A percentile compares a stretch with the other conserved stretches of the same genome.
These are phyloP conservation scores for Anableps anableps DNA, from an alignment of 2,797 vertebrate genomes.

Conservation along the genomic window DNA sequence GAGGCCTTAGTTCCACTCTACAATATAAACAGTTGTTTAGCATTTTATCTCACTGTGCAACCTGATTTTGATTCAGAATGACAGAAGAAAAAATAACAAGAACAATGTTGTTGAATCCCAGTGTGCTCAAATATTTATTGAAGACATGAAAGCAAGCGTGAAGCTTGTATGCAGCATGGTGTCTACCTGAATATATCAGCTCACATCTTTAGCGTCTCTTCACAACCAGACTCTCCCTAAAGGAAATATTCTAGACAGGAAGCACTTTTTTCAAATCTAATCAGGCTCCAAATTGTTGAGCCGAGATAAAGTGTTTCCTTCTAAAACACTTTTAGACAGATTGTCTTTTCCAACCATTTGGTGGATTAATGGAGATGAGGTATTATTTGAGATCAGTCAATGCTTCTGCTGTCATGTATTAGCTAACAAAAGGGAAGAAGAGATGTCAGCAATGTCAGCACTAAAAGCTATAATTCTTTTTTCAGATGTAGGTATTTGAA, in stretches of 20 bases:
- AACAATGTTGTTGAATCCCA: neutral
- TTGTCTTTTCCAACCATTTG: constrained; percentile 2
- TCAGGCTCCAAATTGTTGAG: constrained; percentile 2
- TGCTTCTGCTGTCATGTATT: constrained; percentile 15
- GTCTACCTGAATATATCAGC: constrained; percentile 9
- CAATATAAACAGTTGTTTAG: neutral
- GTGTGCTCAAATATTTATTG: constrained; percentile 23
- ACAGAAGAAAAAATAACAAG: constrained; percentile 13
- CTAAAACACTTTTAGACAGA: neutral
- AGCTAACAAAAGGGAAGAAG: constrained; percentile 8
- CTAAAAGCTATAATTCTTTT: constrained; percentile 63
- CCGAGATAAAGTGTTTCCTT: neutral
- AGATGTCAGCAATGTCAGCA: constrained; percentile 40
- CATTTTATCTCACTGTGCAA: constrained; percentile 16
- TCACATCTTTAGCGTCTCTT: constrained; percentile 15
- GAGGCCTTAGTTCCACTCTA: constrained; percentile 8
- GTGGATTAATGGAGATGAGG: neutral
- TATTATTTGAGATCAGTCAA: neutral
- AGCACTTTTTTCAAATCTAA: neutral
- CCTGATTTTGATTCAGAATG: constrained; percentile 13
- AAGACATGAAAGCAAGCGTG: constrained; percentile 32
- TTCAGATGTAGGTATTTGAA: constrained; percentile 42
- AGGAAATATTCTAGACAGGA: constrained; percentile 12
- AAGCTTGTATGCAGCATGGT: constrained; percentile 4
- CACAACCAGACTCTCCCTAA: neutral